Evolutionary conservation across 2,888 invertebrate species (phyloP).

Genomic region (Rhamphomyia laevipes): DNA sequence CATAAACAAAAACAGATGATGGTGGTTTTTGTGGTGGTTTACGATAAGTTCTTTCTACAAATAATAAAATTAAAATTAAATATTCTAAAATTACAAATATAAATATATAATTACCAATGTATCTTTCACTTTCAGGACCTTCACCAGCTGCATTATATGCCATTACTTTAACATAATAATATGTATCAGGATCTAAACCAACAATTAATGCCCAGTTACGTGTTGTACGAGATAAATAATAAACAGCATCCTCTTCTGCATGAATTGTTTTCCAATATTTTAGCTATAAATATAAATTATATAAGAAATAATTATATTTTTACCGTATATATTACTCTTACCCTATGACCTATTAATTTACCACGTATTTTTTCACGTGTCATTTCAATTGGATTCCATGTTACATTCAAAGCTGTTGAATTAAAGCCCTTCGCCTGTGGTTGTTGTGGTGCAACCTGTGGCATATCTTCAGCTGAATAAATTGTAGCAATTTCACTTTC

Average conservation of each 20-base stretch:
- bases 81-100: conserved; percentile 1
- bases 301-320: neutral
- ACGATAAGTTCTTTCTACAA: conserved; percentile 65
- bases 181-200: conserved; percentile 82
- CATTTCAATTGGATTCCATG: conserved; percentile 79
- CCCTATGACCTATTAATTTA: conserved; percentile 81
- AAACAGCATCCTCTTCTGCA: conserved; percentile 66
- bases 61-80: conserved; percentile 3
- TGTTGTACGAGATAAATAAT: conserved; percentile 73
- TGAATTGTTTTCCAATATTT: conserved; percentile 80
- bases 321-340: conserved; percentile 28
- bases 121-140: conserved; percentile 88
- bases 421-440: conserved; percentile 71
- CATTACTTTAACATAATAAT: conserved; percentile 91
- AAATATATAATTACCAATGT: conserved; percentile 43
- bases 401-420: conserved; percentile 84
- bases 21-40: conserved; percentile 93
- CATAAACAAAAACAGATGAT: conserved; percentile 75
- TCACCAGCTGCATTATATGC: conserved; percentile 93
- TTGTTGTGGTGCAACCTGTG: conserved; percentile 76
- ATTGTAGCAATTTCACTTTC: conserved; percentile 62
- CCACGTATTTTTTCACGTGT: conserved; percentile 76
- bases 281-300: conserved; percentile 41
- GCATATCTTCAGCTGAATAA: conserved; percentile 86
- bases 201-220: conserved; percentile 82